phyloP scores from a whole-genome alignment of 2,113 vertebrate genomes.

The Trematomus loennbergii region DNA sequence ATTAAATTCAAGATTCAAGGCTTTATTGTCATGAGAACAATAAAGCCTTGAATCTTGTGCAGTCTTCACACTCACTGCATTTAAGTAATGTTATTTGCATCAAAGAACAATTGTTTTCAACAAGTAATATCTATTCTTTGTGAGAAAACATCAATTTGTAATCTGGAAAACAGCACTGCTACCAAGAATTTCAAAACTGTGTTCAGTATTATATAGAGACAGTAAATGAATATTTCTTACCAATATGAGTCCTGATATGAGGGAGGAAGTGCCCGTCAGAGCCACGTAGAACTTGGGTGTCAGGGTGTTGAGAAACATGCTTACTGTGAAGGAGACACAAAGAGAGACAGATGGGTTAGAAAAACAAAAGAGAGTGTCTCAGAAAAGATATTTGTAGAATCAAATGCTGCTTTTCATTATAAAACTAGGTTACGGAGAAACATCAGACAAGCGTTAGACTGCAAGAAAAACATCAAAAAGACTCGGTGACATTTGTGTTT shows the following conservation, averaged over 20 bases:
- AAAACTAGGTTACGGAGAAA: slow-evolving; percentile 29
- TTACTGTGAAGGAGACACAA: slow-evolving; percentile 87
- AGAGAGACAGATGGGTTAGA: slow-evolving; percentile 34
- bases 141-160: neutral
- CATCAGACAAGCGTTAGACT: neutral
- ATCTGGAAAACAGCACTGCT: too few relatives aligned
- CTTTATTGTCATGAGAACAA: too few relatives aligned
- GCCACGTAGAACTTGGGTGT: slow-evolving; percentile 99
- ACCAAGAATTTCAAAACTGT: neutral
- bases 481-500: slow-evolving; percentile 35
- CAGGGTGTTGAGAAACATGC: slow-evolving; percentile 99
- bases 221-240: slow-evolving; percentile 82
- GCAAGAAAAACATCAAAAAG: slow-evolving; percentile 33
- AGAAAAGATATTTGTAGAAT: slow-evolving; percentile 21
- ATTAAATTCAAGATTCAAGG: too few relatives aligned
- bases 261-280: slow-evolving; percentile 96
- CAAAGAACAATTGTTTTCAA: too few relatives aligned
- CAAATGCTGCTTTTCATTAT: slow-evolving; percentile 3
- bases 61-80: too few relatives aligned
- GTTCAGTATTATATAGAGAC: neutral
- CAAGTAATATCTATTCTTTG: neutral
- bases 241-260: slow-evolving; percentile 99
- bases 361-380: neutral
- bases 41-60: too few relatives aligned
- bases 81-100: too few relatives aligned